Evolutionary conservation across 2,113 vertebrate genomes (phyloP).

Genomic region (Psettodes erumei): DNA sequence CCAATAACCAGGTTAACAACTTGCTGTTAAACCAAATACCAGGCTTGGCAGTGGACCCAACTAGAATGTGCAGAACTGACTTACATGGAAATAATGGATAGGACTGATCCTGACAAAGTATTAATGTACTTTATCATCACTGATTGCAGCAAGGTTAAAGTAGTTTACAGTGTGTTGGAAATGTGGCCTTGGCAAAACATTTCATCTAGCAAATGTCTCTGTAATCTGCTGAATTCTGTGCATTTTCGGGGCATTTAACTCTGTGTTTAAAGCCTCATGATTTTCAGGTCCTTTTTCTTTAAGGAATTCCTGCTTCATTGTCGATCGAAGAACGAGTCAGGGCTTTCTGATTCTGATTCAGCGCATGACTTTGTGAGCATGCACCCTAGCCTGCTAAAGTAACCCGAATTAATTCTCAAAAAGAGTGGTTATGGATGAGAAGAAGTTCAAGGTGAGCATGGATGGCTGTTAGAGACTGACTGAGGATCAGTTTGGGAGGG

Average conservation of each 20-base stretch:
- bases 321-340: constrained; percentile 11
- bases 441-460: constrained; percentile 62
- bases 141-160: constrained; percentile 15
- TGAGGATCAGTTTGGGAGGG: constrained; percentile 47
- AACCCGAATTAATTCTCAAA: constrained; percentile 36
- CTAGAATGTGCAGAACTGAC: constrained; percentile 20
- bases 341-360: constrained; percentile 44
- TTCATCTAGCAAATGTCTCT: not conserved
- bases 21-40: constrained; percentile 76
- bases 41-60: constrained; percentile 46
- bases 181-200: not conserved
- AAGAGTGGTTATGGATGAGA: constrained; percentile 41
- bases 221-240: not conserved
- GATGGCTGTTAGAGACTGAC: constrained; percentile 48
- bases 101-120: constrained; percentile 23
- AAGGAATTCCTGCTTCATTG: not conserved
- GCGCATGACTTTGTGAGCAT: constrained; percentile 12
- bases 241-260: not conserved
- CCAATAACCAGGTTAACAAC: constrained; percentile 66
- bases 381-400: constrained; percentile 28
- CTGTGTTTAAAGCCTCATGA: not conserved
- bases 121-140: constrained; percentile 29
- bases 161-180: not conserved
- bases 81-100: constrained; percentile 16
- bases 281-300: not conserved